Conservation (phyloP, 2,888 invertebrate genomes). For the Pseudeuparius sepicola region DNA sequence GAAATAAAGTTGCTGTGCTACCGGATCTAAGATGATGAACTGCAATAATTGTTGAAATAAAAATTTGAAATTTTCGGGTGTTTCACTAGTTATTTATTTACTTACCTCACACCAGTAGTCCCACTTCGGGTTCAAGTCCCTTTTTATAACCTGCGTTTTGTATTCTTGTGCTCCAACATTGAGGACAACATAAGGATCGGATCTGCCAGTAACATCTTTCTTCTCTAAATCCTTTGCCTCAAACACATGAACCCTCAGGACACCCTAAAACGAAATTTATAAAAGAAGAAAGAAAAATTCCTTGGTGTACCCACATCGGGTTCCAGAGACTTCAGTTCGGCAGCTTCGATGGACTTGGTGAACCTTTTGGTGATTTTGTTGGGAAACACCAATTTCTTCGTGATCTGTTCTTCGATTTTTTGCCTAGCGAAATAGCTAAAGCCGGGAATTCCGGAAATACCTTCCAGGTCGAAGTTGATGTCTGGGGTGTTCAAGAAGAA, state of each 20-base stretch:
- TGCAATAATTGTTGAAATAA: constrained; percentile 12
- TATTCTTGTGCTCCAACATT: constrained; percentile 86
- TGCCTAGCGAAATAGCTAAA: constrained; percentile 39
- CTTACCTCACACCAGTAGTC: constrained; percentile 93
- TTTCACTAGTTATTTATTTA: constrained; percentile 1
- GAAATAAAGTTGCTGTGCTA: constrained; percentile 30
- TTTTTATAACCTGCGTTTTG: constrained; percentile 84
- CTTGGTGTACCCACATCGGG: constrained; percentile 61
- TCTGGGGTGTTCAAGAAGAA: constrained; percentile 93
- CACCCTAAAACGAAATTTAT: constrained; percentile 54
- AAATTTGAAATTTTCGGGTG: not conserved
- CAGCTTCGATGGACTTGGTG: constrained; percentile 70
- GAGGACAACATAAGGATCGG: constrained; percentile 88
- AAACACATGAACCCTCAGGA: constrained; percentile 82
- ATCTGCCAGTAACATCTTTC: constrained; percentile 88
- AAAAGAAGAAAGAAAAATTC: constrained; percentile 4
- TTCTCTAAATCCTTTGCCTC: constrained; percentile 91
- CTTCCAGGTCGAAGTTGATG: constrained; percentile 92
- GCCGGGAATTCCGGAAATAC: constrained; percentile 90
- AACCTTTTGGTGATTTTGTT: constrained; percentile 85
- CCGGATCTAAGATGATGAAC: constrained; percentile 32
- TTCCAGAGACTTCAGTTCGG: constrained; percentile 73
- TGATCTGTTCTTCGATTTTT: constrained; percentile 30
- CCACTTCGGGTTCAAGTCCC: constrained; percentile 90
- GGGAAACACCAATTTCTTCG: constrained; percentile 79